These are phyloP conservation scores for Trinorchestia longiramus DNA, from an alignment of 1,140 invertebrate genomes.

Conservation along the genomic window DNA sequence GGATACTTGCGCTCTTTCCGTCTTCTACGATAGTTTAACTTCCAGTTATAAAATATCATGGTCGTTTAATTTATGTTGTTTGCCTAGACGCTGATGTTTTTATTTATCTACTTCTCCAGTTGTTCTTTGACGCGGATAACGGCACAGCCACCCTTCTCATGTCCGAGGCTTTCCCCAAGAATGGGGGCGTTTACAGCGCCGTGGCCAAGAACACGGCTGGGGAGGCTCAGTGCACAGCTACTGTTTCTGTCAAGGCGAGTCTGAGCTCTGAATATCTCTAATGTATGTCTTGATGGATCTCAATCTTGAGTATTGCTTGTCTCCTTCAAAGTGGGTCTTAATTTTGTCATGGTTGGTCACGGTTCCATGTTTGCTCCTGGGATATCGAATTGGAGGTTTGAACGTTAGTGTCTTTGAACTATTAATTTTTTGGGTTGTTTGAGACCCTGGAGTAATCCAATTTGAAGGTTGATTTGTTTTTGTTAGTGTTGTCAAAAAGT, in stretches of 20 bases:
- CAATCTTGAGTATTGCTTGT: neutral
- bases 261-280: neutral
- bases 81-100: neutral
- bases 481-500: too few relatives aligned
- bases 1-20: neutral
- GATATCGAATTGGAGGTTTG: neutral
- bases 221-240: slow-evolving; percentile 76
- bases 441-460: too few relatives aligned
- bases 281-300: neutral
- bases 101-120: slow-evolving; percentile 28
- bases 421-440: too few relatives aligned
- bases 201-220: slow-evolving; percentile 77
- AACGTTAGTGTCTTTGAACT: too few relatives aligned
- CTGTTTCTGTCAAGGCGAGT: slow-evolving; percentile 77
- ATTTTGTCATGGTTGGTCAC: neutral
- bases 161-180: slow-evolving; percentile 79
- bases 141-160: slow-evolving; percentile 76
- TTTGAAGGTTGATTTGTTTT: too few relatives aligned
- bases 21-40: too few relatives aligned
- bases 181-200: slow-evolving; percentile 79
- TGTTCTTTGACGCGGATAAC: slow-evolving; percentile 63
- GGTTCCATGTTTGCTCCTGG: neutral
- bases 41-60: neutral
- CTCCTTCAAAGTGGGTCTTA: neutral
- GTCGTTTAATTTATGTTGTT: neutral